Percentiles rank a stretch among this genome's conserved stretches.
These are phyloP conservation scores for Ancistrus triradiatus DNA, from an alignment of 2,113 vertebrate genomes.

Conservation along the genomic window DNA sequence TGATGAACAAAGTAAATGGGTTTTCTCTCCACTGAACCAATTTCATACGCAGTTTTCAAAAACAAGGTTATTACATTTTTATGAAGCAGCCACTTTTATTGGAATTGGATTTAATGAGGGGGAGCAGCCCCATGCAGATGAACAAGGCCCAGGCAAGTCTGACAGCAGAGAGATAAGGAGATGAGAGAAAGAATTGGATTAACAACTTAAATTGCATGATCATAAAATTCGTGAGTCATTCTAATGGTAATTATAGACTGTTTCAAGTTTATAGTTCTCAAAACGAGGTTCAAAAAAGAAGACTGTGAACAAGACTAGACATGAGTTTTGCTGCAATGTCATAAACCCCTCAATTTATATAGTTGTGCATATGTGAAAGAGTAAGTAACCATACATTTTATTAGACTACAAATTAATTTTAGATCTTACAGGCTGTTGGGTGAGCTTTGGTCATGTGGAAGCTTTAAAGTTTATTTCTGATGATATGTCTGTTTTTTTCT, in stretches of 20 bases:
- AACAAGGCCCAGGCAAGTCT: neutral
- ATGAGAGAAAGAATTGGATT: slow-evolving; percentile 16
- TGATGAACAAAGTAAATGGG: slow-evolving; percentile 16
- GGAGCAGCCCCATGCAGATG: slow-evolving; percentile 21
- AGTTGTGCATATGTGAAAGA: no score
- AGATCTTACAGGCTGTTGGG: no score
- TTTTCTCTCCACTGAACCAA: slow-evolving; percentile 12
- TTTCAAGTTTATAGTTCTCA: slow-evolving; percentile 1
- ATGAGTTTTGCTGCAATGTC: no score
- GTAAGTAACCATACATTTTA: no score
- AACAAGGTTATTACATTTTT: slow-evolving; percentile 34
- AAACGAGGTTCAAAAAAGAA: neutral
- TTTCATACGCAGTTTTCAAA: slow-evolving; percentile 29
- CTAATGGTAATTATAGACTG: slow-evolving; percentile 5
- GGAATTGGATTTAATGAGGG: slow-evolving; percentile 30
- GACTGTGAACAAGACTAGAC: no score
- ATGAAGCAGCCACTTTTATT: slow-evolving; percentile 17
- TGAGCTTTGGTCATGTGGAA: no score
- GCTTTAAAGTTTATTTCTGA: no score
- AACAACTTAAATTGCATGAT: slow-evolving; percentile 17
- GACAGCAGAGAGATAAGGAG: neutral
- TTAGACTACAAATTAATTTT: no score
- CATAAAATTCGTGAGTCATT: slow-evolving; percentile 17
- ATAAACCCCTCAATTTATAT: no score
- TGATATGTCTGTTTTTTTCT: no score